Base-by-base conservation (phyloP, 1,140 invertebrate genomes). In the Drosophila lacteicornis region DNA sequence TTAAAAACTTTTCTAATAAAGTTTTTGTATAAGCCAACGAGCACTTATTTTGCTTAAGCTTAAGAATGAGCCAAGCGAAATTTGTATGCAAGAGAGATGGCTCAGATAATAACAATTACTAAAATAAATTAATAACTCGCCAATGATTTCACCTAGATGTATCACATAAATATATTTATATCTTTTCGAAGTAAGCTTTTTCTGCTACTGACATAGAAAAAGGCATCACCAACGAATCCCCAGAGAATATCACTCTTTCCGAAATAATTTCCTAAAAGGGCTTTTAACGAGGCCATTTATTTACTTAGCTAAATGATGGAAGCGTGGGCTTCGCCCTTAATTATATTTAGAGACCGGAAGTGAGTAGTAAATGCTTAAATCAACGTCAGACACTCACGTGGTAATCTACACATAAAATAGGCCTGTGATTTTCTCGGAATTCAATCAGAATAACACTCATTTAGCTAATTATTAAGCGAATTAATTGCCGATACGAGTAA, bases 231-330 rank as follows among this genome's bases (percentile, higher is more conserved):
- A 12, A 15, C 2, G 42, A 75, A 33, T 58, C 59, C 46, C 55
- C 17, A 51, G 47, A 30, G 15, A 45, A 27, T 11, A 11, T 60
- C 1, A 3, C n/a, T 11, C n/a, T 63, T 36, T n/a, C 15, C 13
- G 1, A 4, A 43, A 7, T 22, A 33, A 50, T 25, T 36, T 9
- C 0, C 17, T 17, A 30, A 36, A 49, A 57, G 22, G 43, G 27
- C 42, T 53, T 75, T 75, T 69, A 69, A 51, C 46, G 33, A 30
- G 38, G 45, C 38, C 50, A 66, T 82, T 82, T 74, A 75, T 78
- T 66, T 75, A 61, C 63, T 55, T 33, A 53, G 25, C 43, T 68
- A 56, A 79, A 60, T 57, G 63, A 49, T 78, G 22, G 53, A 33
- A 49, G 6, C 42, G 22, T 19, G n/a, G 49, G 27, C 30, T 69